A percentile compares a stretch with the other conserved stretches of the same genome.
phyloP scores from a whole-genome alignment of 2,888 invertebrate genomes.

The Chironomus riparius region DNA sequence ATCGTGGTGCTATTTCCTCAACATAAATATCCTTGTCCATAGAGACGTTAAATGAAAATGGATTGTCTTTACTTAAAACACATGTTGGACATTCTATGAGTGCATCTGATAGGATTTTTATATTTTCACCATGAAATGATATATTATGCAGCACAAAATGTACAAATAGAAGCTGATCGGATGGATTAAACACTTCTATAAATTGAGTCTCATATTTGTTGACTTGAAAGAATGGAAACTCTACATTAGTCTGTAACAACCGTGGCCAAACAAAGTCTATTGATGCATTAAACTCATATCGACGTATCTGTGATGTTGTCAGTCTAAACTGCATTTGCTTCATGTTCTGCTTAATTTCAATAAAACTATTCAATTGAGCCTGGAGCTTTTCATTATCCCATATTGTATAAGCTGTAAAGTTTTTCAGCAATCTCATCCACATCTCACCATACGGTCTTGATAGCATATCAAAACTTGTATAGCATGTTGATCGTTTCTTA shows the following conservation, averaged over 20 bases:
- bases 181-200: conserved; percentile 39
- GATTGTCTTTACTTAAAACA: conserved; percentile 8
- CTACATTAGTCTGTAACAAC: conserved; percentile 36
- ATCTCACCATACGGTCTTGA: conserved; percentile 35
- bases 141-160: conserved; percentile 30
- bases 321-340: conserved; percentile 38
- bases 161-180: conserved; percentile 34
- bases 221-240: conserved; percentile 38
- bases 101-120: conserved; percentile 39
- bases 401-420: conserved; percentile 33
- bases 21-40: conserved; percentile 38
- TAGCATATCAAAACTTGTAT: conserved; percentile 61
- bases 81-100: conserved; percentile 30
- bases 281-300: conserved; percentile 38
- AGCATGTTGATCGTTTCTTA: conserved; percentile 53
- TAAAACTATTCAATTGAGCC: conserved; percentile 24
- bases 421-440: conserved; percentile 18
- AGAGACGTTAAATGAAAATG: conserved; percentile 28
- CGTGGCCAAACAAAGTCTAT: conserved; percentile 42
- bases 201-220: conserved; percentile 31
- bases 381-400: conserved; percentile 34
- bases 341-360: conserved; percentile 36
- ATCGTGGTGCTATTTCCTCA: conserved; percentile 34
- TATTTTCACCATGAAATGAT: conserved; percentile 35
- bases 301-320: conserved; percentile 38